Evolutionary conservation across 2,797 vertebrate species (phyloP).

Genomic region (Loris lydekkerianus): DNA sequence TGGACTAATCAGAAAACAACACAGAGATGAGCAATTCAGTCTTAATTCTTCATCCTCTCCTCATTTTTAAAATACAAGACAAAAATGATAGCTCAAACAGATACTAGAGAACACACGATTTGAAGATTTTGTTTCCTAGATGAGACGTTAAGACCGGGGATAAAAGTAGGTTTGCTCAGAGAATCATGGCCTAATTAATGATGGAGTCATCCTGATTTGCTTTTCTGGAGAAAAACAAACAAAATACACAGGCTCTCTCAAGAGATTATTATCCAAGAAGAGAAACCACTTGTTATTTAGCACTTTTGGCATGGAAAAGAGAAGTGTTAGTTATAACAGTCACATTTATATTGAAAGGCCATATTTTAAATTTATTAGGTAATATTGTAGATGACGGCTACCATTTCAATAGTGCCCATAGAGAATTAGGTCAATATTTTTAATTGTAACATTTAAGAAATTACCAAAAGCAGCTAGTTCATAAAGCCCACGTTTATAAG

Average conservation of each 20-base stretch:
- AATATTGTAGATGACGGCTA: slow-evolving; percentile 35
- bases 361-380: slow-evolving; percentile 66
- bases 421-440: slow-evolving; percentile 68
- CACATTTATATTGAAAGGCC: slow-evolving; percentile 47
- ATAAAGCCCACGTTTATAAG: not conserved
- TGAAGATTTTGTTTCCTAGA: not conserved
- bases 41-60: not conserved
- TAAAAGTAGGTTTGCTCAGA: not conserved
- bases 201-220: not conserved
- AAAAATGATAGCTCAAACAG: not conserved
- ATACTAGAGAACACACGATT: not conserved
- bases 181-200: not conserved
- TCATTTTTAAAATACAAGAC: not conserved
- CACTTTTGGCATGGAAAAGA: not conserved
- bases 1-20: not conserved
- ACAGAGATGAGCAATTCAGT: not conserved
- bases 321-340: slow-evolving; percentile 40
- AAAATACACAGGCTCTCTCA: not conserved
- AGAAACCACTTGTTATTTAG: not conserved
- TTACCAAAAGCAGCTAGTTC: slow-evolving; percentile 70
- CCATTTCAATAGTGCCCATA: slow-evolving; percentile 14
- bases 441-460: slow-evolving; percentile 75
- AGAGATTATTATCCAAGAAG: not conserved
- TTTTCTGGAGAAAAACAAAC: slow-evolving; percentile 46
- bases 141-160: slow-evolving; percentile 3